phyloP scores from a whole-genome alignment of 2,113 vertebrate genomes.

The Hemiscyllium ocellatum region DNA sequence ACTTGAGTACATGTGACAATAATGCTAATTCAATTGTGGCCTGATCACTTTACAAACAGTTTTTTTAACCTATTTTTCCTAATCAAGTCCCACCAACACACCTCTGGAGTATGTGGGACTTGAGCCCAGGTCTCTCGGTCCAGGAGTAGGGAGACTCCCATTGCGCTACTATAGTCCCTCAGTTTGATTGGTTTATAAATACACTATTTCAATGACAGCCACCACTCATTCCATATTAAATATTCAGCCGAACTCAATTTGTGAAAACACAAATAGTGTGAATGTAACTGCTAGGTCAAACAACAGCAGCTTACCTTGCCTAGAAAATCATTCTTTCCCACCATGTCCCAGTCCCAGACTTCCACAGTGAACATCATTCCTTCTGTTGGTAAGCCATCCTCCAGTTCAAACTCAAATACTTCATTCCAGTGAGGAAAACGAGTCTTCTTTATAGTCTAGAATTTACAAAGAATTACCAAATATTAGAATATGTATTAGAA shows the following conservation, averaged over 20 bases:
- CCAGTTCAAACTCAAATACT: conserved; percentile 67
- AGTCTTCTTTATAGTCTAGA: conserved; percentile 80
- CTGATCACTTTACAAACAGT: background rate
- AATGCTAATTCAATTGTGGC: background rate
- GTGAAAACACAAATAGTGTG: background rate
- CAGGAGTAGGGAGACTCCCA: too few species aligned
- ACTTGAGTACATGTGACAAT: too few species aligned
- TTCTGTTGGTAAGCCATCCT: conserved; percentile 39
- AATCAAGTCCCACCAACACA: too few species aligned
- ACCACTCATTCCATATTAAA: background rate
- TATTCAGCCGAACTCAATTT: background rate
- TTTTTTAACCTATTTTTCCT: too few species aligned
- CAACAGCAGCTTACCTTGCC: conserved; percentile 61
- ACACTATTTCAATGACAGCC: background rate
- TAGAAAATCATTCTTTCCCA: conserved; percentile 87
- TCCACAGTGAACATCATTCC: conserved; percentile 61
- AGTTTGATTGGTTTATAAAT: background rate
- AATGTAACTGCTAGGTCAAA: background rate
- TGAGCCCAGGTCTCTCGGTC: too few species aligned
- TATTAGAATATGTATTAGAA: background rate
- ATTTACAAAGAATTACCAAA: background rate
- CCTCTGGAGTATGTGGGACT: too few species aligned
- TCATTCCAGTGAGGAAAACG: conserved; percentile 82
- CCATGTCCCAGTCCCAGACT: conserved; percentile 90
- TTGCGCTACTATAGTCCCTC: too few species aligned